phyloP scores from a whole-genome alignment of 2,888 invertebrate species.

The Andricus quercusramuli region DNA sequence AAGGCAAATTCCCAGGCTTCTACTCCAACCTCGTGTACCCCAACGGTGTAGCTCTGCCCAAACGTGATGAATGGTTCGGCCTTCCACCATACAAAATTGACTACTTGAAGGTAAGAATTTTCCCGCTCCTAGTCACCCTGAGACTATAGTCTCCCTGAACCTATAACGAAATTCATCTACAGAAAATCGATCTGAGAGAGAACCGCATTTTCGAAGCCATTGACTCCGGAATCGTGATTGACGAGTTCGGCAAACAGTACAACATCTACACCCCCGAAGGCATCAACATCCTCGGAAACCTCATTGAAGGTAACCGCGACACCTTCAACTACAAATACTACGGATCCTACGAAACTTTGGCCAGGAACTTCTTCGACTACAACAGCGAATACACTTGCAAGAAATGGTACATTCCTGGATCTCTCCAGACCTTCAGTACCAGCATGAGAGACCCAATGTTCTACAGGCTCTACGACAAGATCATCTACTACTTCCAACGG shows the following conservation, averaged over 20 bases:
- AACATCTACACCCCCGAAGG: conserved; percentile 78
- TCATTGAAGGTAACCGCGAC: conserved; percentile 79
- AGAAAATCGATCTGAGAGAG: conserved; percentile 69
- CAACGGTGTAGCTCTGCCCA: conserved; percentile 83
- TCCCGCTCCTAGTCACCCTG: too few species aligned
- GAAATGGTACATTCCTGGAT: conserved; percentile 82
- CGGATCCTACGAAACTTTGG: conserved; percentile 82
- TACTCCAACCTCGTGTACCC: conserved; percentile 83
- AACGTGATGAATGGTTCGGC: conserved; percentile 79
- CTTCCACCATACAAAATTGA: conserved; percentile 72
- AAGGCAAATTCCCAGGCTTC: conserved; percentile 80
- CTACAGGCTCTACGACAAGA: conserved; percentile 84
- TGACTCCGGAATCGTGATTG: conserved; percentile 69
- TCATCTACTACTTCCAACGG: conserved; percentile 80
- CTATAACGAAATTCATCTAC: background rate
- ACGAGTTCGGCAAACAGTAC: conserved; percentile 65
- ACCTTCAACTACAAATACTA: conserved; percentile 79
- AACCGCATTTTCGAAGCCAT: conserved; percentile 69
- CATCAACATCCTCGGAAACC: conserved; percentile 80
- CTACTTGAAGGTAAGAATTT: conserved; percentile 63
- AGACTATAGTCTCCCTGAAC: too few species aligned
- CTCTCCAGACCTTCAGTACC: conserved; percentile 84
- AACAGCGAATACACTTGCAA: conserved; percentile 79
- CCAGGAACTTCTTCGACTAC: conserved; percentile 79
- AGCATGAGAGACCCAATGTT: conserved; percentile 86